Percentiles rank a stretch among this genome's conserved stretches.
phyloP scores from a whole-genome alignment of 2,113 vertebrate genomes.

The Cyphomyrus plagiostoma region DNA sequence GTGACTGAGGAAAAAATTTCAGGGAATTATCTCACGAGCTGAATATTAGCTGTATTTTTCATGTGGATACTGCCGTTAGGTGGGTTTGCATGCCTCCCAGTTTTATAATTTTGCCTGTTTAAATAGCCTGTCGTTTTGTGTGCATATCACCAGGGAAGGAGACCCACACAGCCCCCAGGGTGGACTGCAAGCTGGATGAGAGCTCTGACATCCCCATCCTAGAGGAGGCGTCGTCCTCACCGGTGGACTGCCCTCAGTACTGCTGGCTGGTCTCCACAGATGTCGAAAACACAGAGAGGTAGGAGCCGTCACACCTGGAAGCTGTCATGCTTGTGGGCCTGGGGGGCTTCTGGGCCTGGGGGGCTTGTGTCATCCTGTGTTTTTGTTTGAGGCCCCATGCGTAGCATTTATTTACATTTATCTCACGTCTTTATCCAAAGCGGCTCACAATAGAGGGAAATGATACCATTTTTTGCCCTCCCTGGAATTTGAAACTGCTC shows the following conservation, averaged over 20 bases:
- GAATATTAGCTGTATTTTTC: neutral
- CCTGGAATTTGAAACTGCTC: neutral
- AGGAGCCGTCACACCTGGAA: slow-evolving; percentile 13
- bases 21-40: neutral
- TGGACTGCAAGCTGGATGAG: slow-evolving; percentile 75
- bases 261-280: slow-evolving; percentile 85
- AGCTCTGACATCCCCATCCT: slow-evolving; percentile 80
- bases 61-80: neutral
- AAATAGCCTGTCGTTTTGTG: neutral
- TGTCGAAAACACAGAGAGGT: slow-evolving; percentile 92
- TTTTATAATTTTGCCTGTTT: neutral
- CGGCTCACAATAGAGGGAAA: neutral
- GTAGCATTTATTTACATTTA: neutral
- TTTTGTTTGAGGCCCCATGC: neutral
- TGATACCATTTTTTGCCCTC: neutral
- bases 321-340: neutral
- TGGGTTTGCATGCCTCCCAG: neutral
- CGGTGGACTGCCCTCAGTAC: slow-evolving; percentile 75
- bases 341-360: neutral
- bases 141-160: slow-evolving; percentile 73
- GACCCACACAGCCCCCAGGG: slow-evolving; percentile 53
- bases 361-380: neutral
- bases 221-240: slow-evolving; percentile 78
- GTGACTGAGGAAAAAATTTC: neutral
- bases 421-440: neutral